These are phyloP conservation scores for Bombus soroeensis DNA, from an alignment of 1,140 invertebrate genomes.

Conservation along the genomic window DNA sequence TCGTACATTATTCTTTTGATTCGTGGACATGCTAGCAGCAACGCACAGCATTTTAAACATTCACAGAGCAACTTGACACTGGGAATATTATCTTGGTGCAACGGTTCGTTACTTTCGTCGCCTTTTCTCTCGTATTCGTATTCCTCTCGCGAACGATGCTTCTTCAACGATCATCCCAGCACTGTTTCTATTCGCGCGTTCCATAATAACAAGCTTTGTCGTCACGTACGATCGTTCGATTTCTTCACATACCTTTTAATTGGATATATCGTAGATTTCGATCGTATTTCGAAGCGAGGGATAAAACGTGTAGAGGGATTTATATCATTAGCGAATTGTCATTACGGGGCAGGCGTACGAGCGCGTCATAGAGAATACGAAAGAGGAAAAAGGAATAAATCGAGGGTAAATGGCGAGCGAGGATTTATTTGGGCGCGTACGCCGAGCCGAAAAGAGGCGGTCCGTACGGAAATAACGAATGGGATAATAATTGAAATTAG, in stretches of 20 bases:
- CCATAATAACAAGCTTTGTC: background rate
- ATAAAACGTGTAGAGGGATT: background rate
- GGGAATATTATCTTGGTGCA: too few species aligned
- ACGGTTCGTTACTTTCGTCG: background rate
- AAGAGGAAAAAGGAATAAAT: slow-evolving; percentile 38
- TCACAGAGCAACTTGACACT: background rate
- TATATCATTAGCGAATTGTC: background rate
- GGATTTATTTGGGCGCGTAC: slow-evolving; percentile 50
- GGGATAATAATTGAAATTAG: slow-evolving; percentile 73
- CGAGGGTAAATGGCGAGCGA: slow-evolving; percentile 24
- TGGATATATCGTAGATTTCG: too few species aligned
- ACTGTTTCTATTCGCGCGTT: background rate
- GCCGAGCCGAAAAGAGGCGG: slow-evolving; percentile 68
- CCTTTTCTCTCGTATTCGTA: background rate
- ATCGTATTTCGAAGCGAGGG: too few species aligned
- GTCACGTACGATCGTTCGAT: background rate
- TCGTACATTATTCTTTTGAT: background rate
- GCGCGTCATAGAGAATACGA: slow-evolving; percentile 1
- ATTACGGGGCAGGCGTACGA: background rate
- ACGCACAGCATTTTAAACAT: too few species aligned
- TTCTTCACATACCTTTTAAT: too few species aligned
- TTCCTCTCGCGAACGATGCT: too few species aligned
- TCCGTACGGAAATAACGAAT: slow-evolving; percentile 61
- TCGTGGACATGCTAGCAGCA: background rate
- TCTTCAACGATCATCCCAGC: background rate